These are phyloP conservation scores for Pyrgilauda ruficollis DNA, from an alignment of 2,113 vertebrate genomes.

Conservation along the genomic window DNA sequence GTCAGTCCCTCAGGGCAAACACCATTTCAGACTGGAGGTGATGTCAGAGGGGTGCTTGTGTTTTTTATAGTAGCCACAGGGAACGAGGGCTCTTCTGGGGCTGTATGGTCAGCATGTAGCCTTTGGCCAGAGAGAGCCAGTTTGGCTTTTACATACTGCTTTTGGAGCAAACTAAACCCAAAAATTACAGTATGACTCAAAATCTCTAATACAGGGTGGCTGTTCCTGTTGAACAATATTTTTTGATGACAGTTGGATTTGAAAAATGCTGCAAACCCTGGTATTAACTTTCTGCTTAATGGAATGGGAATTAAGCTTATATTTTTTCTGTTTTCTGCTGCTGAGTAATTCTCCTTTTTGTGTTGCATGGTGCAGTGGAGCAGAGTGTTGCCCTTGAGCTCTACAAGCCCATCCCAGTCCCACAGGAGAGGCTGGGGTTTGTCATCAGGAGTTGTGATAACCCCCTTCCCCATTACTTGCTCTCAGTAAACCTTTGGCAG, in stretches of 20 bases:
- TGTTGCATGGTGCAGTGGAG: conserved; percentile 9
- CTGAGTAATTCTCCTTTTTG: background rate
- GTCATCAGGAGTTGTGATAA: background rate
- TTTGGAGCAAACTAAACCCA: background rate
- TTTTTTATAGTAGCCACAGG: background rate
- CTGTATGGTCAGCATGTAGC: background rate
- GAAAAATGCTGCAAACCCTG: background rate
- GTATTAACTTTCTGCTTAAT: conserved; percentile 11
- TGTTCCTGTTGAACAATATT: background rate
- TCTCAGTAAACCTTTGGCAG: background rate
- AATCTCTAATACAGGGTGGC: background rate
- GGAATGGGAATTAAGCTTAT: background rate
- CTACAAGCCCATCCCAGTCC: background rate
- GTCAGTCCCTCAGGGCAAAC: background rate
- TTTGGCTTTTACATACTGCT: conserved; percentile 2
- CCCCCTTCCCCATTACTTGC: background rate
- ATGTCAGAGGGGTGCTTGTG: background rate
- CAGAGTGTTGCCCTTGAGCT: background rate
- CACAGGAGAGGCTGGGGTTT: background rate
- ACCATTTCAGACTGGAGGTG: background rate
- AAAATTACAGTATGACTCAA: background rate
- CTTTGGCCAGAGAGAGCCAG: background rate
- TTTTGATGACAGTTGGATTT: conserved; percentile 23
- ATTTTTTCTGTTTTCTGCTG: background rate
- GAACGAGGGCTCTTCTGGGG: background rate